Base-by-base conservation (phyloP, 2,113 vertebrate species). In the Rhizomys pruinosus region DNA sequence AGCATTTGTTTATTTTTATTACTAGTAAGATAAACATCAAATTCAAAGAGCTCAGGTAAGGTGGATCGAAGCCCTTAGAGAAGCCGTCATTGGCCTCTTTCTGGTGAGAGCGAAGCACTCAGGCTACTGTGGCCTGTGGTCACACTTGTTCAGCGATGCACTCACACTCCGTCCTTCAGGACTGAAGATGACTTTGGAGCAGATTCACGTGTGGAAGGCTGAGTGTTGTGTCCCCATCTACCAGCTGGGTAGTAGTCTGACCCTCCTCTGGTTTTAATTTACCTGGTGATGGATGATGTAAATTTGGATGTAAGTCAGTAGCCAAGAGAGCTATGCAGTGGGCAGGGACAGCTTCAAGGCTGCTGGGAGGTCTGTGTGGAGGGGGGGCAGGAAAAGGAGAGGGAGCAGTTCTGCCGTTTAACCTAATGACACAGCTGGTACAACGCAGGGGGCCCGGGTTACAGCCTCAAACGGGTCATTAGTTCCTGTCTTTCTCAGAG, bases 371-470 rank as follows among this genome's bases (percentile, higher is more conserved):
- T 39, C 88, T 42, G 37, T 86, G 79, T 84, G 32, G 42, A 3
- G 59, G 52, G 63, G 59, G 87, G 87, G 95, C 95, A 64, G 94
- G 95, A 90, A 94, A 87, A 79, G 90, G 81, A 93, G 93, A 94
- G 91, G 80, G 93, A 89, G 85, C 92, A 13, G 72, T 84, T 95
- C 95, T 97, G 97, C 97, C 97, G 89, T 96, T 97, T 98, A 98
- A 96, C 97, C 96, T 97, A 97, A 96, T 91, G 94, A 97, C 98
- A 95, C 97, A 98, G 98, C 98, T 97, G 98, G 97, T 97, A 80
- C 95, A 97, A 93, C 94, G 29, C 96, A 25, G 96, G 97, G 96
- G 93, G 87, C 97, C 96, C 82, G 95, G 96, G 98, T 88, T 96
- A 96, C 97, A 97, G 96, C 97, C 97, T 91, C 87, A 89, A 97